Conservation (phyloP, 1,140 invertebrate species). For the Dendrolimus punctatus region DNA sequence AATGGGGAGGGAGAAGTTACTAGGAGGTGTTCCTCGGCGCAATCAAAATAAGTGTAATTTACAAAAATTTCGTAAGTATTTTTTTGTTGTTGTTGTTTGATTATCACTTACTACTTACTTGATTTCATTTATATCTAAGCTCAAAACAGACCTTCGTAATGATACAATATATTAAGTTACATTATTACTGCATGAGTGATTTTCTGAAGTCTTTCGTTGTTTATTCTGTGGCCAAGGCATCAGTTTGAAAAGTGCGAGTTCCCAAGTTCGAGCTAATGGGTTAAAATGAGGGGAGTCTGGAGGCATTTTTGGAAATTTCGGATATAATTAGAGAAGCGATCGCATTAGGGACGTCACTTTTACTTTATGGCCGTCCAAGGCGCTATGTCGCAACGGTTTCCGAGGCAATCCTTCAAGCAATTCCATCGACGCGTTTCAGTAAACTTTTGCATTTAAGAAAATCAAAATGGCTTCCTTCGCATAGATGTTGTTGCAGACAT, state of each 20-base stretch:
- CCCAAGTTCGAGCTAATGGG: conserved; percentile 53
- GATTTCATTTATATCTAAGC: background rate
- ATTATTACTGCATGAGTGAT: background rate
- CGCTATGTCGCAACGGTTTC: conserved; percentile 23
- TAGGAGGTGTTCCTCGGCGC: no score
- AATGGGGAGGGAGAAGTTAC: no score
- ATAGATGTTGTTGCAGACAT: no score
- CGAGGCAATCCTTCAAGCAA: background rate
- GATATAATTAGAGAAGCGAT: conserved; percentile 56
- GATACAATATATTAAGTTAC: background rate
- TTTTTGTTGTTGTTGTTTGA: no score
- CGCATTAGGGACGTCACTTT: conserved; percentile 59
- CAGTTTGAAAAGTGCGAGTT: conserved; percentile 50
- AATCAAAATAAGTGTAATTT: no score
- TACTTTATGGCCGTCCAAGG: conserved; percentile 43
- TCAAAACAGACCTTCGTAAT: background rate
- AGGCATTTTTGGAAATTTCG: conserved; percentile 58
- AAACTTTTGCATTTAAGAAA: no score
- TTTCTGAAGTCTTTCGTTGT: background rate
- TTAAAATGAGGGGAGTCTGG: conserved; percentile 36
- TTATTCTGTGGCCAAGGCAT: conserved; percentile 2
- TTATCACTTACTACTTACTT: no score
- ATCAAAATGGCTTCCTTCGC: no score
- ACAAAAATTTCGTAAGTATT: no score
- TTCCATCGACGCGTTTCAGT: no score